A percentile compares a stretch with the other conserved stretches of the same genome.
Evolutionary conservation across 2,888 invertebrate species (phyloP).

Genomic region (Hipparchia semele): DNA sequence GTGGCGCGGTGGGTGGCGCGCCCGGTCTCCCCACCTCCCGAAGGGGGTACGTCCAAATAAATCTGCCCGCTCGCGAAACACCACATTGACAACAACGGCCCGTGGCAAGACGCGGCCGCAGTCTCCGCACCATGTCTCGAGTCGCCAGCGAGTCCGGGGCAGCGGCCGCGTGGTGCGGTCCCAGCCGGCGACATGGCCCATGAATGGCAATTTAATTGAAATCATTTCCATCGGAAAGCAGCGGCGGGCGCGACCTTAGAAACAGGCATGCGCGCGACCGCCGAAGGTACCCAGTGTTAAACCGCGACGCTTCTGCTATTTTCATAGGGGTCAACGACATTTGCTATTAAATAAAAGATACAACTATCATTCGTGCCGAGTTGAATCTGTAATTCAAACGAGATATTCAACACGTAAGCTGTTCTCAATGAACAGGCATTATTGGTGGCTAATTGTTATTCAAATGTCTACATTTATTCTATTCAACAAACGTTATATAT

Average conservation of each 20-base stretch:
- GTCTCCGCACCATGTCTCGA: slow-evolving; percentile 58
- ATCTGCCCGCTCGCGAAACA: slow-evolving; percentile 83
- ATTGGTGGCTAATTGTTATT: slow-evolving; percentile 27
- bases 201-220: slow-evolving; percentile 68
- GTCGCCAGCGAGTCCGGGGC: slow-evolving; percentile 27
- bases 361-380: slow-evolving; percentile 45
- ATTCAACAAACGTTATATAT: slow-evolving; percentile 2
- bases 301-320: slow-evolving; percentile 68
- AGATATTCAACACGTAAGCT: slow-evolving; percentile 26
- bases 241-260: slow-evolving; percentile 69
- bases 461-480: slow-evolving; percentile 25
- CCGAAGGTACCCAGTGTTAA: slow-evolving; percentile 65
- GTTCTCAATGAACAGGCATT: slow-evolving; percentile 26
- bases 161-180: slow-evolving; percentile 29
- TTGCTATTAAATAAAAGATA: slow-evolving; percentile 59
- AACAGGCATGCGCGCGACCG: slow-evolving; percentile 78
- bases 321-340: slow-evolving; percentile 72
- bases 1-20: slow-evolving; percentile 79
- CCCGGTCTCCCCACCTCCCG: slow-evolving; percentile 70
- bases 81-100: slow-evolving; percentile 82
- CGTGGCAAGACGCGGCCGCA: slow-evolving; percentile 79
- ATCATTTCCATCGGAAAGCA: slow-evolving; percentile 67
- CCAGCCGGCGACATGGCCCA: slow-evolving; percentile 29
- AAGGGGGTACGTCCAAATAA: slow-evolving; percentile 83
- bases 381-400: slow-evolving; percentile 29